phyloP scores from a whole-genome alignment of 2,113 vertebrate genomes.

The Platysteira castanea region DNA sequence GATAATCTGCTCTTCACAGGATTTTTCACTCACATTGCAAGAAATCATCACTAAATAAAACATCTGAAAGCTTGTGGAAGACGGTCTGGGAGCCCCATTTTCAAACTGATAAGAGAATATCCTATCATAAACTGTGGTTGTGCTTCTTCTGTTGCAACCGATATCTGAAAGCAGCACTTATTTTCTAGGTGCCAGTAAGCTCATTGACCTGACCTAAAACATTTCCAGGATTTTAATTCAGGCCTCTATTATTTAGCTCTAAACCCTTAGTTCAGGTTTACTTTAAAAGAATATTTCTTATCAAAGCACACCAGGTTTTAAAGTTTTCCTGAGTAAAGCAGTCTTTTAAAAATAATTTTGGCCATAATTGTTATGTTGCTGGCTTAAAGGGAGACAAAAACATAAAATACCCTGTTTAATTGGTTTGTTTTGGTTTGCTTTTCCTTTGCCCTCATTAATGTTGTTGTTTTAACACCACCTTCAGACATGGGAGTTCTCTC shows the following conservation, averaged over 20 bases:
- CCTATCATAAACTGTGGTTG: neutral
- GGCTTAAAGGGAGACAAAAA: neutral
- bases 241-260: neutral
- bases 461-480: neutral
- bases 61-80: neutral
- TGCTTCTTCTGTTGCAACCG: neutral
- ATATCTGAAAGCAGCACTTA: neutral
- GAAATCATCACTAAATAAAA: neutral
- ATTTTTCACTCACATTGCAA: neutral
- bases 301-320: neutral
- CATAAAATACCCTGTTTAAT: neutral
- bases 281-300: neutral
- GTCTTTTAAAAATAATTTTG: neutral
- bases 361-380: neutral
- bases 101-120: neutral
- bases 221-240: neutral
- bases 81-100: neutral
- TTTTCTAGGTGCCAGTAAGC: neutral
- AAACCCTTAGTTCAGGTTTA: neutral
- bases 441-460: neutral
- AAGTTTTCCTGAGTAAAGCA: slow-evolving; percentile 4
- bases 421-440: neutral
- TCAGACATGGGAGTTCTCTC: neutral
- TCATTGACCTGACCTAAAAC: neutral
- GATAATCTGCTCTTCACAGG: neutral